These are phyloP conservation scores for Lethenteron camtschaticum DNA, from an alignment of 2,113 vertebrate genomes.

Conservation along the genomic window DNA sequence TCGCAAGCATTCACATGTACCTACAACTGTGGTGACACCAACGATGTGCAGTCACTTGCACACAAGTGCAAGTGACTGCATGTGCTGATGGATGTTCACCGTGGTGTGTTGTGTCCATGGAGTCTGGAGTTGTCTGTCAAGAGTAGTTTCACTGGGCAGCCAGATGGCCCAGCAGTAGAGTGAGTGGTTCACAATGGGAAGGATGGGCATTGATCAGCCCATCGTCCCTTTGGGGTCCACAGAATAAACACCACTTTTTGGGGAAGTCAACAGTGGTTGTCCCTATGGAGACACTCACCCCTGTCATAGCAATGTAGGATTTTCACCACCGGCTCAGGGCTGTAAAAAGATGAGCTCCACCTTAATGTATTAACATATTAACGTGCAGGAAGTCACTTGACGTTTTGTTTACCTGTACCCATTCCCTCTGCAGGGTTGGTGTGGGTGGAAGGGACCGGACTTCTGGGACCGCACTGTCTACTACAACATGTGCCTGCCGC, in stretches of 20 bases:
- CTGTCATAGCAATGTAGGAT: background rate
- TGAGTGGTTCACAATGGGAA: too few relatives aligned
- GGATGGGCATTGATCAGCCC: too few relatives aligned
- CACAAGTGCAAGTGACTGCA: too few relatives aligned
- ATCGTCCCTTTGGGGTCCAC: too few relatives aligned
- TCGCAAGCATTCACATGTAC: background rate
- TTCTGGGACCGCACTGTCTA: slow-evolving; percentile 82
- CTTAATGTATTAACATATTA: background rate
- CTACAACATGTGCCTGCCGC: slow-evolving; percentile 86
- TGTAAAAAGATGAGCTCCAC: background rate
- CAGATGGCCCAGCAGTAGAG: too few relatives aligned
- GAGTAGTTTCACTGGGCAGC: too few relatives aligned
- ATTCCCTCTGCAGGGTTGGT: slow-evolving; percentile 51
- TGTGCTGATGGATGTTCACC: too few relatives aligned
- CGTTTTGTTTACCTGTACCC: slow-evolving; percentile 6
- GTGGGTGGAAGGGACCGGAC: slow-evolving; percentile 75
- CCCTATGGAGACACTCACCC: background rate
- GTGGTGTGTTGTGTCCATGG: too few relatives aligned
- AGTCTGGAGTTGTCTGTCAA: too few relatives aligned
- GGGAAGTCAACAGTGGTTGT: background rate
- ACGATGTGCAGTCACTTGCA: too few relatives aligned
- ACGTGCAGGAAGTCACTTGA: background rate
- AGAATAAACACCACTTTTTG: background rate
- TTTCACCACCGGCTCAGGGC: background rate
- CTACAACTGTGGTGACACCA: too few relatives aligned